These are phyloP conservation scores for Mobula hypostoma DNA, from an alignment of 2,113 vertebrate genomes.

Conservation along the genomic window DNA sequence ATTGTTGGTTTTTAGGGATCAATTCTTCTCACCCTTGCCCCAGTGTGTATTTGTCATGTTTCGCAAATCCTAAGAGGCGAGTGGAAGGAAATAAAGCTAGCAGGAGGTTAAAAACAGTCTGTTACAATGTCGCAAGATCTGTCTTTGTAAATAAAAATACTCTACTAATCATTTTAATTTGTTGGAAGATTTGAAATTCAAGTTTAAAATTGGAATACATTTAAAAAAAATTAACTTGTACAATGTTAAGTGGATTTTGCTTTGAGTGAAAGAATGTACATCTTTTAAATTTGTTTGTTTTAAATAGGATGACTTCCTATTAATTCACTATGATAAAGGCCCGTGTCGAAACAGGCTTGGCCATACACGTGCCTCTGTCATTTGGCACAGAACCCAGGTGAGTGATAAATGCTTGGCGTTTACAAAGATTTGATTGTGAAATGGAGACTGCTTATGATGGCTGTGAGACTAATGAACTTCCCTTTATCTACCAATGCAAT, in stretches of 20 bases:
- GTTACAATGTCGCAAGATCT: not conserved
- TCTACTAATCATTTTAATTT: not conserved
- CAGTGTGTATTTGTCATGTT: not conserved
- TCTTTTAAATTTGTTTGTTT: not conserved
- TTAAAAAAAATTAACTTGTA: not conserved
- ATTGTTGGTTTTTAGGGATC: not conserved
- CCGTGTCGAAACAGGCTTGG: slow-evolving; percentile 96
- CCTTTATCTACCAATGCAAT: not conserved
- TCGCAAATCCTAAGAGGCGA: not conserved
- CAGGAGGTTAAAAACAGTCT: not conserved
- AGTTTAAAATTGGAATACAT: not conserved
- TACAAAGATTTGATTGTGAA: not conserved
- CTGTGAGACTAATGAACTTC: not conserved
- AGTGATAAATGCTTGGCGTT: slow-evolving; percentile 38
- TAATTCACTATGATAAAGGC: slow-evolving; percentile 98
- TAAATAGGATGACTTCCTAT: slow-evolving; percentile 87
- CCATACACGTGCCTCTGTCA: slow-evolving; percentile 94
- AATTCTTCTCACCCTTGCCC: not conserved
- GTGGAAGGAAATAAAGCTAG: not conserved
- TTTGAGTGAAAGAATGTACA: not conserved
- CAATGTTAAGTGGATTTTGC: not conserved
- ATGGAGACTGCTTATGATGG: not conserved
- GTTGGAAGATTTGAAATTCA: not conserved
- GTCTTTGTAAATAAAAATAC: not conserved
- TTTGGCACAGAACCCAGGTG: slow-evolving; percentile 99